Conservation (phyloP, 1,140 invertebrate genomes). For the Panulirus ornatus region DNA sequence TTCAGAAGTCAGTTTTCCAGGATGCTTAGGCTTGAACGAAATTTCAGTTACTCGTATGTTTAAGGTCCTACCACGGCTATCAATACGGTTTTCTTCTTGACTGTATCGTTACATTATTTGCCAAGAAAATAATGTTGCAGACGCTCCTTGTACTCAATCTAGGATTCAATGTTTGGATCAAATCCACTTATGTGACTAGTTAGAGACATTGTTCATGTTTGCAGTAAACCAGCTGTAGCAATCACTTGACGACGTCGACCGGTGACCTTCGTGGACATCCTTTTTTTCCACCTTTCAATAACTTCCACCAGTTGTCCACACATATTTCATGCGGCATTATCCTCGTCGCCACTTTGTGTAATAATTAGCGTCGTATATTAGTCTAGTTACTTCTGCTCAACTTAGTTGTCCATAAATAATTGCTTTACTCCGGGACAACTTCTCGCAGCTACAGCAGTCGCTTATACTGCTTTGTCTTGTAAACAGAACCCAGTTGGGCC, state of each 20-base stretch:
- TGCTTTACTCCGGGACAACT: no score
- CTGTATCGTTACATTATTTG: not conserved
- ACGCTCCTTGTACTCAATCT: no score
- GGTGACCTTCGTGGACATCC: not conserved
- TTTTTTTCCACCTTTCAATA: not conserved
- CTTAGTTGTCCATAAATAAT: no score
- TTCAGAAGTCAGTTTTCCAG: not conserved
- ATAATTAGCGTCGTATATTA: no score
- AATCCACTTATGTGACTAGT: not conserved
- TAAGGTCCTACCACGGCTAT: not conserved
- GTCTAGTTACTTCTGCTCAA: no score
- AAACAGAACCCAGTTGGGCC: no score
- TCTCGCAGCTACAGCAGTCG: no score
- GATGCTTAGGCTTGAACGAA: not conserved
- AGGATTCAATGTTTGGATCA: not conserved
- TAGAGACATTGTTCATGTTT: not conserved
- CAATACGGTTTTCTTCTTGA: not conserved
- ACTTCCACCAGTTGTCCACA: not conserved
- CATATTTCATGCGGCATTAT: not conserved
- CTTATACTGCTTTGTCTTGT: no score
- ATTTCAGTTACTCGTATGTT: not conserved
- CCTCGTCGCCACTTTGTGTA: conserved; percentile 22
- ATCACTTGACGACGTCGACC: not conserved
- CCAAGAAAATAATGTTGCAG: conserved; percentile 3
- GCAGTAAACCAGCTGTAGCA: not conserved